Base-by-base conservation (phyloP, 2,797 vertebrate genomes). In the Zenarchopterus dispar region DNA sequence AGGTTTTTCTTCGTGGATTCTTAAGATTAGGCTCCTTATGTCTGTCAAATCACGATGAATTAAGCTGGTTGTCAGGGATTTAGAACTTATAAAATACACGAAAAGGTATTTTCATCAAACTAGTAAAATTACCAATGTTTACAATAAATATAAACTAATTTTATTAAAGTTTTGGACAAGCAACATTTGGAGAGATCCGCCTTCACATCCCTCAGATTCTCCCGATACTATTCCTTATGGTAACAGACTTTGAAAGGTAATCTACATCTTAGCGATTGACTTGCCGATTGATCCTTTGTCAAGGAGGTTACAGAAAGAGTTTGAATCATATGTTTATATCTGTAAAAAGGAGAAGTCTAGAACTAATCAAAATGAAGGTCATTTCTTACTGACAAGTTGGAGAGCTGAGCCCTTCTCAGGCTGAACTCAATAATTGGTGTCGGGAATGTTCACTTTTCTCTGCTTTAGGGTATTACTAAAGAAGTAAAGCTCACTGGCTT, bases 241-340 rank as follows among this genome's bases (percentile, higher is more conserved):
- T 84, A 72, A 69, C 66, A 70, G 52, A 50, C 66, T 81, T 75
- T 58, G 62, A 47, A 60, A 67, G 73, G 81, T 91, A 90, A 94
- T 89, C 91, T 73, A 26, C 4, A 46, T 81, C 75, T 84, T 88
- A 73, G 64, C 62, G 67, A 85, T 70, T 59, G 67, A 70, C 75
- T 67, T 59, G 55, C 62, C 74, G 70, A 86, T 91, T 90, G 82
- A 88, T 90, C 88, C 79, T 89, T 87, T 91, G 81, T 92, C 71
- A 72, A 49, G 53, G 74, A 70, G 13, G 62, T 89, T 85, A 84
- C 74, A 78, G 86, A 69, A 76, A 63, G 70, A 81, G 75, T 68
- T 80, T 82, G 77, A 90, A 82, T 79, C 67, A 64, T 59, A 80
- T 84, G 64, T 84, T 91, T 84, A 75, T 81, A 77, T 26, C 50